Conservation (phyloP, 2,888 invertebrate genomes). For the Zhuqinia jingwanae region DNA sequence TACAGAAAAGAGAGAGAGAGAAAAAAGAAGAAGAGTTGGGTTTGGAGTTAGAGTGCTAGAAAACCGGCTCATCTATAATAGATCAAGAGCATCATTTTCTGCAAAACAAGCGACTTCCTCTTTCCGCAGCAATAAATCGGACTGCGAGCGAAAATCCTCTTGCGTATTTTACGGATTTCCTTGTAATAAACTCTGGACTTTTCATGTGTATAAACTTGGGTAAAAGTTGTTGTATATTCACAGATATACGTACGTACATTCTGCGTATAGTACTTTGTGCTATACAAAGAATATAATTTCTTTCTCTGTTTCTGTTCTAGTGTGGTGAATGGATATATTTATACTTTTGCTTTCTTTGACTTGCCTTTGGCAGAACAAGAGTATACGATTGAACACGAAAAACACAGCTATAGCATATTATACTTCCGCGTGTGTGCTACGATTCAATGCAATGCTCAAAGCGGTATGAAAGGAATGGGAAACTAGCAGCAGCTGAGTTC, state of each 20-base stretch:
- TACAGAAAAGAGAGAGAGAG: too few relatives aligned
- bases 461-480: neutral
- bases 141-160: constrained; percentile 65
- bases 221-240: too few relatives aligned
- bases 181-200: constrained; percentile 67
- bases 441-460: constrained; percentile 19
- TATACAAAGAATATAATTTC: neutral
- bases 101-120: constrained; percentile 70
- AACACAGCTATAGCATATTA: neutral
- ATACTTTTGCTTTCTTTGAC: neutral
- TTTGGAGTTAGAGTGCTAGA: neutral
- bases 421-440: neutral
- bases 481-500: neutral
- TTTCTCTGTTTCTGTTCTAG: neutral
- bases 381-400: neutral
- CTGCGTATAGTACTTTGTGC: too few relatives aligned
- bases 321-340: neutral
- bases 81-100: constrained; percentile 67
- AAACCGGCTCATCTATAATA: constrained; percentile 63
- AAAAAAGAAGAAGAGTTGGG: neutral
- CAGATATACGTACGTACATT: too few relatives aligned
- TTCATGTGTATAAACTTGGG: constrained; percentile 35
- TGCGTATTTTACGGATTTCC: constrained; percentile 72
- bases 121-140: constrained; percentile 71
- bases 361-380: constrained; percentile 25